Conservation (phyloP, 2,888 invertebrate genomes). For the Disparrhopalites patrizii region DNA sequence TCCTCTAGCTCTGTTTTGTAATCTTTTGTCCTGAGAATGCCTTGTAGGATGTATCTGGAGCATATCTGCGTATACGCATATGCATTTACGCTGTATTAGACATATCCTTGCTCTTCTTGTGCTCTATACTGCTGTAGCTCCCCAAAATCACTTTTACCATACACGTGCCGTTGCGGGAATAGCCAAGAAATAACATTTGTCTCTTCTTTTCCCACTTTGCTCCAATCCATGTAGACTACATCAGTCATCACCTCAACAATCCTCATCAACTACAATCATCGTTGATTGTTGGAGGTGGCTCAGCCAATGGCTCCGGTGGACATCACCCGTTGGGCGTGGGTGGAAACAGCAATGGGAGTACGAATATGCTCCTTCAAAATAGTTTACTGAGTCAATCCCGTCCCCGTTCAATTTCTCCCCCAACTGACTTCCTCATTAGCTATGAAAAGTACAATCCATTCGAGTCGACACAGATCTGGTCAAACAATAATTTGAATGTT, state of each 20-base stretch:
- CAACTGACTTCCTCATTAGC: slow-evolving; percentile 25
- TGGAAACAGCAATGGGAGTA: slow-evolving; percentile 13
- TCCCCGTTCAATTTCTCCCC: slow-evolving; percentile 28
- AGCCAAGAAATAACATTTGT: too few species aligned
- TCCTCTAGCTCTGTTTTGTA: too few species aligned
- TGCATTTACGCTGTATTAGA: too few species aligned
- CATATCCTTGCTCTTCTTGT: too few species aligned
- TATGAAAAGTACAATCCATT: slow-evolving; percentile 32
- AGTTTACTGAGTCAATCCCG: slow-evolving; percentile 24
- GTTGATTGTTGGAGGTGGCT: slow-evolving; percentile 11
- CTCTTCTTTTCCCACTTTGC: too few species aligned
- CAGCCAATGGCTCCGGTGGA: slow-evolving; percentile 6
- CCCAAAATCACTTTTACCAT: too few species aligned
- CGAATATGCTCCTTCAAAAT: slow-evolving; percentile 25
- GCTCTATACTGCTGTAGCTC: too few species aligned
- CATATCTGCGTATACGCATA: too few species aligned
- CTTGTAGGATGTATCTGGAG: too few species aligned
- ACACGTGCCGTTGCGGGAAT: too few species aligned
- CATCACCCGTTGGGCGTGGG: slow-evolving; percentile 12
- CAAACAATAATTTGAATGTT: slow-evolving; percentile 25
- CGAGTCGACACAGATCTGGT: slow-evolving; percentile 30
- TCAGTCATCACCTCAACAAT: slow-evolving; percentile 26
- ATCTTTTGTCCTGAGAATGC: too few species aligned
- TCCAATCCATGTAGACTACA: slow-evolving; percentile 22
- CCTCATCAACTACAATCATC: slow-evolving; percentile 21